phyloP scores from a whole-genome alignment of 2,888 invertebrate genomes.

The Drosophila yooni region DNA sequence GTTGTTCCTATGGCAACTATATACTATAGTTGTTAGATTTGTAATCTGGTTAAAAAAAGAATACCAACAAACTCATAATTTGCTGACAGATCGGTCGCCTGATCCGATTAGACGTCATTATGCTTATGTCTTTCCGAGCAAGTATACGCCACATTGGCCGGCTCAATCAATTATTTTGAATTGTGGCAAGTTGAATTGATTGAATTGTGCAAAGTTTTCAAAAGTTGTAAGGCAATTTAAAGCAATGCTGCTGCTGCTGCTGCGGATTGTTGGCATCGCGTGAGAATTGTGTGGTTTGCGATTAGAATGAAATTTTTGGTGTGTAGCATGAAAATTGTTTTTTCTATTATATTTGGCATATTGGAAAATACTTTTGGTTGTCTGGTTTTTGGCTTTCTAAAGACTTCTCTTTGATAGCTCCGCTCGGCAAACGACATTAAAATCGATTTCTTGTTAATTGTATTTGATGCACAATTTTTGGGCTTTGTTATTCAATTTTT shows the following conservation, averaged over 20 bases:
- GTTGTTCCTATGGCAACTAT: background rate
- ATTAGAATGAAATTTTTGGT: slow-evolving; percentile 48
- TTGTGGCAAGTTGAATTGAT: slow-evolving; percentile 63
- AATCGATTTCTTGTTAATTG: slow-evolving; percentile 72
- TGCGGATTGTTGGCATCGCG: slow-evolving; percentile 63
- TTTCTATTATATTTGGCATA: slow-evolving; percentile 35
- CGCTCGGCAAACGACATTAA: slow-evolving; percentile 52
- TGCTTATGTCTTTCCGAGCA: slow-evolving; percentile 15
- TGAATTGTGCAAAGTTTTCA: slow-evolving; percentile 77
- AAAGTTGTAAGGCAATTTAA: slow-evolving; percentile 74
- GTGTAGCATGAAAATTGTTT: slow-evolving; percentile 35
- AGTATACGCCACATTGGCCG: slow-evolving; percentile 58
- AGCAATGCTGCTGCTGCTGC: slow-evolving; percentile 55
- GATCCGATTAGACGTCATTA: slow-evolving; percentile 13
- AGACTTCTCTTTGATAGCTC: slow-evolving; percentile 57
- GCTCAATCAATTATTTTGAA: background rate
- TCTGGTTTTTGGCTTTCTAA: slow-evolving; percentile 24
- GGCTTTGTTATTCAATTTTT: slow-evolving; percentile 28
- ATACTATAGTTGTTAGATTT: background rate
- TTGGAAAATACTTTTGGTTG: slow-evolving; percentile 54
- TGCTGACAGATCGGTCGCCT: background rate
- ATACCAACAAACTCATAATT: background rate
- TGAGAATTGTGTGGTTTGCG: slow-evolving; percentile 44
- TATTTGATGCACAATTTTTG: slow-evolving; percentile 55
- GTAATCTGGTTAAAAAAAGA: background rate